Conservation (phyloP, 2,113 vertebrate species). For the Genyomyrus donnyi region DNA sequence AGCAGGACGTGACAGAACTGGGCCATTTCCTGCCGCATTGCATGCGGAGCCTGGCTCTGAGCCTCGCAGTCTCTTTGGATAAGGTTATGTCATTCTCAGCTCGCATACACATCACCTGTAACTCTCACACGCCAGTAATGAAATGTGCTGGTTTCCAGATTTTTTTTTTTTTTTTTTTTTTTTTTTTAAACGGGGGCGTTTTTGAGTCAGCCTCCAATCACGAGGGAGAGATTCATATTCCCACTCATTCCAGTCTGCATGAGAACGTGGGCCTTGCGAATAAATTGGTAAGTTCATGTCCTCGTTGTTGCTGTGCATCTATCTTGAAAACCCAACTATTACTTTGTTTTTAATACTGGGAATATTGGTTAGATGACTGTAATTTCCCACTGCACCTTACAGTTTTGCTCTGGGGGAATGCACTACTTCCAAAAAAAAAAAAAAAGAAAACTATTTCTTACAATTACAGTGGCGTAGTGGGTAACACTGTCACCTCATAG, state of each 20-base stretch:
- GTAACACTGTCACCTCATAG: background rate
- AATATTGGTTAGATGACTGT: background rate
- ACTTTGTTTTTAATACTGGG: background rate
- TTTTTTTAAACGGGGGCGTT: background rate
- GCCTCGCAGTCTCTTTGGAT: background rate
- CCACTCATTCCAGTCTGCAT: background rate
- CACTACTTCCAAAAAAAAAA: background rate
- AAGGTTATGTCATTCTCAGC: constrained; percentile 2
- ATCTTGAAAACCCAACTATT: background rate
- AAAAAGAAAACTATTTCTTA: background rate
- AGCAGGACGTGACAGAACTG: constrained; percentile 4
- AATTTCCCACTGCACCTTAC: background rate
- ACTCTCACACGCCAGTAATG: background rate
- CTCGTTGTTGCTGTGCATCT: background rate
- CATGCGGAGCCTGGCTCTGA: background rate
- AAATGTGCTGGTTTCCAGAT: background rate
- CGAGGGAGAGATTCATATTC: background rate
- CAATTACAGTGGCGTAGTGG: background rate
- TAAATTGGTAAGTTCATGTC: background rate
- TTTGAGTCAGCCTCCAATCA: background rate
- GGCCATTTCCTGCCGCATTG: background rate
- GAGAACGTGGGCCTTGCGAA: background rate
- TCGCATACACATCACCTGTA: background rate
- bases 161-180: background rate
- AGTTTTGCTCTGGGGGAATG: background rate